phyloP scores from a whole-genome alignment of 2,113 vertebrate species.

The Tursiops truncatus region DNA sequence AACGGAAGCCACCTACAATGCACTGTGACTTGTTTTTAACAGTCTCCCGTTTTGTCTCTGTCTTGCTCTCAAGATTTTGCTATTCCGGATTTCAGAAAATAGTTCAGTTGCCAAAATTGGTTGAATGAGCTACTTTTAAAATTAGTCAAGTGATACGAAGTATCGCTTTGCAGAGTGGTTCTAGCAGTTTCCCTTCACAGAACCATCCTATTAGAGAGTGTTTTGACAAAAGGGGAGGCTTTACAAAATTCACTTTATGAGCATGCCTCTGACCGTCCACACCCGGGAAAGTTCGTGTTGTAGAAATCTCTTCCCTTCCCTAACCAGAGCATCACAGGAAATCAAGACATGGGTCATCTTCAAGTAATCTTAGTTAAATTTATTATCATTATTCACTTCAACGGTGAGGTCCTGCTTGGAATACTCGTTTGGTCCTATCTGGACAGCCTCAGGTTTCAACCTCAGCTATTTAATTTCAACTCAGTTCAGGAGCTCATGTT shows the following conservation, averaged over 20 bases:
- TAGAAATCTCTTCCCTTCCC: neutral
- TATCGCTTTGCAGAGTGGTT: neutral
- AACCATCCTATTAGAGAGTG: neutral
- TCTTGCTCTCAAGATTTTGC: conserved; percentile 54
- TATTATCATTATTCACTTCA: neutral
- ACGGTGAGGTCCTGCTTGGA: conserved; percentile 12
- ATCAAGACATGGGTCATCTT: neutral
- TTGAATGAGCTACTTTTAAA: conserved; percentile 69
- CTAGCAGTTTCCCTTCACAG: neutral
- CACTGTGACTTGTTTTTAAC: conserved; percentile 24
- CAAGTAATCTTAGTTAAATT: neutral
- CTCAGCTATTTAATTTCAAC: conserved; percentile 82
- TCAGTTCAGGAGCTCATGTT: conserved; percentile 84
- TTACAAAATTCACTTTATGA: conserved; percentile 3
- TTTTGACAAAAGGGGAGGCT: conserved; percentile 2
- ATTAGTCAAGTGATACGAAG: conserved; percentile 47
- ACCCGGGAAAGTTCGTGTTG: neutral
- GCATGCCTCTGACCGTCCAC: neutral
- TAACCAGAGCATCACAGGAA: neutral
- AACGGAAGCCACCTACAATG: neutral
- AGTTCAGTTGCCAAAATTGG: conserved; percentile 63
- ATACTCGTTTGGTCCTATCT: conserved; percentile 66
- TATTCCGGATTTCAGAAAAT: conserved; percentile 66
- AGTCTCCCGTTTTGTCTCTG: conserved; percentile 18
- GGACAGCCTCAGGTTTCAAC: conserved; percentile 83